These are phyloP conservation scores for Caenorhabditis wallacei DNA, from an alignment of 2,888 invertebrate genomes.

Conservation along the genomic window DNA sequence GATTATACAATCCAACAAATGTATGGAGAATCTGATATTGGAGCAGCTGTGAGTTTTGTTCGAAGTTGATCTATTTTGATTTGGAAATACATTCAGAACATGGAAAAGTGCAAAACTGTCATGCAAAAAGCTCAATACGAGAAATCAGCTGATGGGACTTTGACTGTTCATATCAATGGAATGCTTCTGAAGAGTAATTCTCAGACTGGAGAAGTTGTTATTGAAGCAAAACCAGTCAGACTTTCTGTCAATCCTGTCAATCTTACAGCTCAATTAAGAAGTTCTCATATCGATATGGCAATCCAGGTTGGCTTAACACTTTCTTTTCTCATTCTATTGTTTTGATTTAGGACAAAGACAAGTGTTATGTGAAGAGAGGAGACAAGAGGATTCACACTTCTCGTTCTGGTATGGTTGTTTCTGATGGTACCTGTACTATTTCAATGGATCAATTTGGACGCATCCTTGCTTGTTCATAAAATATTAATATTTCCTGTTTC, in stretches of 20 bases:
- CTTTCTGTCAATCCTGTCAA: constrained; percentile 83
- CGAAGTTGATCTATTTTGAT: neutral
- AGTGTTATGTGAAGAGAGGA: constrained; percentile 79
- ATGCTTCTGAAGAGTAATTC: constrained; percentile 83
- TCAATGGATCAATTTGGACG: constrained; percentile 80
- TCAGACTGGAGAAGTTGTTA: constrained; percentile 83
- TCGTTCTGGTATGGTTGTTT: constrained; percentile 81
- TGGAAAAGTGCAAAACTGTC: constrained; percentile 82
- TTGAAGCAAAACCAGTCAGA: constrained; percentile 84
- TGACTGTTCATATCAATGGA: constrained; percentile 83
- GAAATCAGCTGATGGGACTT: constrained; percentile 80
- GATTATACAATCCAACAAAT: constrained; percentile 83
- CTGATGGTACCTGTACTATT: constrained; percentile 79
- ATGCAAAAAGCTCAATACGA: constrained; percentile 83
- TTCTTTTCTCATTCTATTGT: neutral
- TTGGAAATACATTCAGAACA: constrained; percentile 57
- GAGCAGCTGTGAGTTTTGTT: constrained; percentile 21
- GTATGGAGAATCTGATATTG: constrained; percentile 76
- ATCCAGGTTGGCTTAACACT: constrained; percentile 78
- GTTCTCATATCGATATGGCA: constrained; percentile 84
- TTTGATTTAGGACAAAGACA: constrained; percentile 76
- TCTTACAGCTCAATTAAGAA: constrained; percentile 83
- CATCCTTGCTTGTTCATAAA: constrained; percentile 75
- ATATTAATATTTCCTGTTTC: neutral
- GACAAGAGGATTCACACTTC: constrained; percentile 81